Evolutionary conservation across 1,140 invertebrate species (phyloP), one percentile per base, ranked within the genome.

Genomic region (Penaeus indicus): DNA sequence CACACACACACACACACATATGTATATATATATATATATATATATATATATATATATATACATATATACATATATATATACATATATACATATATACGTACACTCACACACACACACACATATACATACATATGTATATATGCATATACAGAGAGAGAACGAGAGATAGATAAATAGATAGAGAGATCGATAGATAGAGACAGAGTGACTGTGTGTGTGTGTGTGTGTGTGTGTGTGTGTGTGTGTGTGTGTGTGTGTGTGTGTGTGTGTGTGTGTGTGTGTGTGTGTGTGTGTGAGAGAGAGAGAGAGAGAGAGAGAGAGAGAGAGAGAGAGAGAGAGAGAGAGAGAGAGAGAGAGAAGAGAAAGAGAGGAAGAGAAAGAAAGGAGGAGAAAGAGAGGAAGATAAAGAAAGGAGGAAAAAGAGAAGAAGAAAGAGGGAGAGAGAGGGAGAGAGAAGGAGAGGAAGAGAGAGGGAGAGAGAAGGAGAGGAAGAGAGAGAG

Each of bases 1-100:
- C 18, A 18, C 18, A 67, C 18, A 67, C 18, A 67, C 18, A 67
- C 25, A 67, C 25, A 67, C 18, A 67, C 18, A 67, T 18, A 64
- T 67, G 25, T 67, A 67, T 67, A 67, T 67, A 67, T 18, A 67
- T 67, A 67, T 67, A 67, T 67, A 67, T 67, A 67, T 11, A 67
- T 67, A 18, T 67, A 67, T 67, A 67, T 13, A 67, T 67, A 67
- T 67, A 67, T 67, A 67, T 67, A 67, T 67, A 18, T 67, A 67
- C 18, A 67, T 67, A 18, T 67, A 67, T 67, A 67, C 18, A 67
- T 67, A 67, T 67, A 18, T 67, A 18, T 67, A 67, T 67, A 67
- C 18, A 67, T 67, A 67, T 18, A 67, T 67, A 67, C 18, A 67
- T 18, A 67, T 67, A 67, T 67, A 67, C 18, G 18, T 18, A 67